These are phyloP conservation scores for Pollenia labialis DNA, from an alignment of 2,888 invertebrate genomes.

Conservation along the genomic window DNA sequence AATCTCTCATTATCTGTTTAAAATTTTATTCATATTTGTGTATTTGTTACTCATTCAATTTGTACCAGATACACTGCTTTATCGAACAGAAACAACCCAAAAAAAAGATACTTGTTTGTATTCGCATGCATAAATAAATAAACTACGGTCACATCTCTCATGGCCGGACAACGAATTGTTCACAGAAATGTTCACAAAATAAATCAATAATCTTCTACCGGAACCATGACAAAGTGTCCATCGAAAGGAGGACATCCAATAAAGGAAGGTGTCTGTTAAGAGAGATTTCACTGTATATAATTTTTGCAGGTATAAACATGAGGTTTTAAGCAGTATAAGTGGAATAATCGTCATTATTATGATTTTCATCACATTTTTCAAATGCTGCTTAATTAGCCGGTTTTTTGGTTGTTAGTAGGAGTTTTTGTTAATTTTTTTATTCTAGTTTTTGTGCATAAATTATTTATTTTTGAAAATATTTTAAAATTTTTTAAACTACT, in stretches of 20 bases:
- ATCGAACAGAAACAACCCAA: neutral
- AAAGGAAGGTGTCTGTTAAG: too few species aligned
- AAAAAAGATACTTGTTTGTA: neutral
- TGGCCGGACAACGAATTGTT: too few species aligned
- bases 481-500: too few species aligned
- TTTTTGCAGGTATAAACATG: neutral
- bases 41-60: conserved; percentile 1
- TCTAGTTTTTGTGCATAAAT: neutral
- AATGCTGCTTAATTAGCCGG: conserved; percentile 41
- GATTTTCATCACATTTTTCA: conserved; percentile 23
- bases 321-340: neutral
- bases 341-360: neutral
- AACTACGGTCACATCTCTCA: neutral
- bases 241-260: too few species aligned
- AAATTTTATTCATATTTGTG: conserved; percentile 37
- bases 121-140: neutral
- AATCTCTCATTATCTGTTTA: conserved; percentile 38
- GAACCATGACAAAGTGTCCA: too few species aligned
- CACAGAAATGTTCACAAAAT: too few species aligned
- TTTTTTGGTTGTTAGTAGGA: neutral
- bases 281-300: too few species aligned
- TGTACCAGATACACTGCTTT: conserved; percentile 38
- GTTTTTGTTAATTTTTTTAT: neutral
- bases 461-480: too few species aligned
- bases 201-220: too few species aligned